Evolutionary conservation across 2,113 vertebrate species (phyloP).

Genomic region (Platichthys stellatus): DNA sequence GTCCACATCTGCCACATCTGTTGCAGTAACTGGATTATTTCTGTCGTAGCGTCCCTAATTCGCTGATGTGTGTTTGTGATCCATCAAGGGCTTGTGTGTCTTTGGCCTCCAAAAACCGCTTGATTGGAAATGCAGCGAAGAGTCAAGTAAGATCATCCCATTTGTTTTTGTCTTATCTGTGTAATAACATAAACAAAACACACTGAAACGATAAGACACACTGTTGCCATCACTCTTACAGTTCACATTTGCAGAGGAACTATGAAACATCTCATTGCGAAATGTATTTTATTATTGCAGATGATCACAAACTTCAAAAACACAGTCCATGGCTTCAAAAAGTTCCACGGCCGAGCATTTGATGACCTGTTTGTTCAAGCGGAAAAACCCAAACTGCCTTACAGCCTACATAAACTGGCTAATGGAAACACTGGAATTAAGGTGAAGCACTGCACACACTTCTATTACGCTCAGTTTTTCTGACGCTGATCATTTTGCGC

Average conservation of each 20-base stretch:
- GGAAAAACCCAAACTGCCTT: constrained; percentile 90
- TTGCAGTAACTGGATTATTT: constrained; percentile 22
- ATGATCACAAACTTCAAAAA: constrained; percentile 95
- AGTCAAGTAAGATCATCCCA: constrained; percentile 87
- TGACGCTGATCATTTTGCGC: too few species aligned
- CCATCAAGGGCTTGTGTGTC: constrained; percentile 91
- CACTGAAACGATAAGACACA: background rate
- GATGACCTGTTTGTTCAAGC: constrained; percentile 91
- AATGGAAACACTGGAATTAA: constrained; percentile 91
- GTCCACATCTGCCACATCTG: constrained; percentile 8
- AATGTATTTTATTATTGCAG: constrained; percentile 70
- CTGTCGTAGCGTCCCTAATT: constrained; percentile 30
- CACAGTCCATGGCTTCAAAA: constrained; percentile 94
- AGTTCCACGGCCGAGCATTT: constrained; percentile 91
- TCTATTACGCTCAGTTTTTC: background rate
- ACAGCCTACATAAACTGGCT: constrained; percentile 91
- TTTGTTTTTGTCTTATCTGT: constrained; percentile 16
- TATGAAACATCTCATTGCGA: too few species aligned
- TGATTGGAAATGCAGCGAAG: constrained; percentile 96
- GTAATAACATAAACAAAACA: background rate
- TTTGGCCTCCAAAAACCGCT: constrained; percentile 91
- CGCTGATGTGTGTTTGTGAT: constrained; percentile 47
- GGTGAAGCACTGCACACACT: constrained; percentile 73
- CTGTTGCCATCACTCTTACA: too few species aligned
- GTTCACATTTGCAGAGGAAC: too few species aligned